Evolutionary conservation across 2,888 invertebrate genomes (phyloP).

Genomic region (Diabrotica balteata): DNA sequence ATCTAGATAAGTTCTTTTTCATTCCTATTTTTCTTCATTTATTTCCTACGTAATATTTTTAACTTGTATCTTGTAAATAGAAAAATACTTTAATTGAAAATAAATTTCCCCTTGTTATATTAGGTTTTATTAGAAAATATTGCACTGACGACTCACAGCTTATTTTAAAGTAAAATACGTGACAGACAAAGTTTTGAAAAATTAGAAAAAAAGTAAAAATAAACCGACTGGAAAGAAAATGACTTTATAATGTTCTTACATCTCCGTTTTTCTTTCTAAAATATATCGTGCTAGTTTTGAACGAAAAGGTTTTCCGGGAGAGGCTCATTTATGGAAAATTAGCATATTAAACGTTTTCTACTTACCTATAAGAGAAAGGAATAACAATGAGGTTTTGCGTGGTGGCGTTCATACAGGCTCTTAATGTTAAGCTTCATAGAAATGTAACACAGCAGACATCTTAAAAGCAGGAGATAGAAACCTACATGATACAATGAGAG

Average conservation of each 20-base stretch:
- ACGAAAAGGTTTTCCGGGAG: constrained; percentile 1
- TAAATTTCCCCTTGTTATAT: too few relatives aligned
- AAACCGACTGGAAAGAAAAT: too few relatives aligned
- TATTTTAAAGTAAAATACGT: too few relatives aligned
- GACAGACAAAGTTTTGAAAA: too few relatives aligned
- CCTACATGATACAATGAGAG: not conserved
- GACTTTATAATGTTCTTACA: not conserved
- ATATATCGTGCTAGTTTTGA: constrained; percentile 3
- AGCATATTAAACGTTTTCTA: constrained; percentile 23
- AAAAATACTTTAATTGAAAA: too few relatives aligned
- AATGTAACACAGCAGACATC: not conserved
- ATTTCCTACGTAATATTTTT: too few relatives aligned
- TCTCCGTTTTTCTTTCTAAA: not conserved
- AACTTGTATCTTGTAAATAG: too few relatives aligned
- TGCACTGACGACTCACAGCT: too few relatives aligned
- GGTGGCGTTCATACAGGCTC: constrained; percentile 4
- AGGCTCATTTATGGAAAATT: constrained; percentile 16
- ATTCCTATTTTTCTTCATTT: too few relatives aligned
- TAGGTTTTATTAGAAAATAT: too few relatives aligned
- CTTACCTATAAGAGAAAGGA: constrained; percentile 20
- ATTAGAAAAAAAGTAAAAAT: too few relatives aligned
- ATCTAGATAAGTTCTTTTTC: too few relatives aligned
- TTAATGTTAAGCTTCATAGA: constrained; percentile 16
- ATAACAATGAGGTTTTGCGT: constrained; percentile 22
- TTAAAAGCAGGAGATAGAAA: not conserved